Evolutionary conservation across 1,140 invertebrate genomes (phyloP).

Genomic region (Holcopasites calliopsidis): DNA sequence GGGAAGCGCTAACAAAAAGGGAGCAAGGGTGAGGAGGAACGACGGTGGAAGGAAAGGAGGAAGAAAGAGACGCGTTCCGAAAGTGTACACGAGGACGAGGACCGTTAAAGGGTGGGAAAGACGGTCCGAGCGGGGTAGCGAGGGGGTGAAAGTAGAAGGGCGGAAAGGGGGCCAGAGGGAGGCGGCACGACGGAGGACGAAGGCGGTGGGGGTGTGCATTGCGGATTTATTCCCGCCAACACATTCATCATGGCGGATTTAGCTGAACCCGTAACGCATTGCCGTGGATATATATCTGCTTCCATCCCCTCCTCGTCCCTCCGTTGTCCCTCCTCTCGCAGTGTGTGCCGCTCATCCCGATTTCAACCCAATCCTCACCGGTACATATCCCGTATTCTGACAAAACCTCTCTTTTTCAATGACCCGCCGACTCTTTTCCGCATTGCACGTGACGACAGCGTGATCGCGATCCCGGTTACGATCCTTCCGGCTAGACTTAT

Average conservation of each 20-base stretch:
- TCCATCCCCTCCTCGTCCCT: slow-evolving; percentile 61
- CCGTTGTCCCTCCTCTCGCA: slow-evolving; percentile 6
- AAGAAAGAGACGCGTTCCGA: slow-evolving; percentile 39
- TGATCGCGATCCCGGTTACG: slow-evolving; percentile 34
- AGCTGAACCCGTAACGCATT: slow-evolving; percentile 81
- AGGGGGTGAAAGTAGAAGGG: slow-evolving; percentile 53
- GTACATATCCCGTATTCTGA: slow-evolving; percentile 65
- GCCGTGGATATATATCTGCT: slow-evolving; percentile 79
- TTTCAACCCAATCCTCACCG: slow-evolving; percentile 57
- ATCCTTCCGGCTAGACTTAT: not conserved
- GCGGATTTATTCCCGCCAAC: slow-evolving; percentile 81
- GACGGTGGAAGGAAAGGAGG: not conserved
- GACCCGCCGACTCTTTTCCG: slow-evolving; percentile 70
- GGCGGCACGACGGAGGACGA: slow-evolving; percentile 59
- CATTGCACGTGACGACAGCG: slow-evolving; percentile 49
- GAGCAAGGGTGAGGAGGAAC: not conserved
- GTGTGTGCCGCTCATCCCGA: slow-evolving; percentile 32
- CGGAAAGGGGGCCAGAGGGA: slow-evolving; percentile 49
- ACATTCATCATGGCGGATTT: slow-evolving; percentile 81
- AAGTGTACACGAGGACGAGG: slow-evolving; percentile 58
- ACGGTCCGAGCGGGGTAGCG: slow-evolving; percentile 49
- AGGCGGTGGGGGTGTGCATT: slow-evolving; percentile 78
- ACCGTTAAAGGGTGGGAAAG: slow-evolving; percentile 55
- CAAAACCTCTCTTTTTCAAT: slow-evolving; percentile 72
- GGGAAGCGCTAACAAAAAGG: slow-evolving; percentile 29